phyloP scores from a whole-genome alignment of 2,888 invertebrate species.

The Eupithecia exiguata region DNA sequence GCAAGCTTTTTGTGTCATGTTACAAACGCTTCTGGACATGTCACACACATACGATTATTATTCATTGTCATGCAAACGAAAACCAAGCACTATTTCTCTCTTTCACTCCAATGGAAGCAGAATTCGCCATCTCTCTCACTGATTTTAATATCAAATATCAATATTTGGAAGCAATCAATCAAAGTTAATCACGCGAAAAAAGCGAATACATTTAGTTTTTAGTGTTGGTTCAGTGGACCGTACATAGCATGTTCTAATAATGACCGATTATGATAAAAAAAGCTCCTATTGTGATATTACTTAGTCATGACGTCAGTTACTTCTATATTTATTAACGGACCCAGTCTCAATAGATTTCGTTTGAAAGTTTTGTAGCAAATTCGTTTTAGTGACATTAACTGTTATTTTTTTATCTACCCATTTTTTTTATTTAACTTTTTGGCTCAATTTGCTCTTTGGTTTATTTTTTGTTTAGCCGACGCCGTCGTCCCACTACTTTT shows the following conservation, averaged over 20 bases:
- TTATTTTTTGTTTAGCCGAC: no score
- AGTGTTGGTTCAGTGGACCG: conserved; percentile 69
- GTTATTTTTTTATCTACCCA: no score
- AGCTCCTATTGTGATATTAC: conserved; percentile 69
- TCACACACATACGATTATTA: conserved; percentile 54
- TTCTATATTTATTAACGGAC: conserved; percentile 72
- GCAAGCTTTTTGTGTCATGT: conserved; percentile 41
- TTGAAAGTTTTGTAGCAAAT: neutral
- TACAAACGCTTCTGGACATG: conserved; percentile 59
- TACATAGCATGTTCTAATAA: conserved; percentile 64
- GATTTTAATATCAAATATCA: conserved; percentile 76
- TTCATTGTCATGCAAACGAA: conserved; percentile 62
- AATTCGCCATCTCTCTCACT: conserved; percentile 52
- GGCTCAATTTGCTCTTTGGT: no score
- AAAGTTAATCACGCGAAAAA: conserved; percentile 83
- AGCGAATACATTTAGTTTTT: conserved; percentile 73
- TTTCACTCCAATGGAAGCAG: conserved; percentile 42
- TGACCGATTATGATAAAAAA: conserved; percentile 74
- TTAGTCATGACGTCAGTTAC: conserved; percentile 75
- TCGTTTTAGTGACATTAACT: no score
- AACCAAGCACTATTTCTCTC: conserved; percentile 48
- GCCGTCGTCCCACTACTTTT: no score
- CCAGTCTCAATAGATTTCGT: neutral
- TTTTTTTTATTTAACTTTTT: no score
- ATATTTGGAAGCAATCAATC: conserved; percentile 83